Conservation (phyloP, 2,797 vertebrate species). For the Amblyraja radiata region DNA sequence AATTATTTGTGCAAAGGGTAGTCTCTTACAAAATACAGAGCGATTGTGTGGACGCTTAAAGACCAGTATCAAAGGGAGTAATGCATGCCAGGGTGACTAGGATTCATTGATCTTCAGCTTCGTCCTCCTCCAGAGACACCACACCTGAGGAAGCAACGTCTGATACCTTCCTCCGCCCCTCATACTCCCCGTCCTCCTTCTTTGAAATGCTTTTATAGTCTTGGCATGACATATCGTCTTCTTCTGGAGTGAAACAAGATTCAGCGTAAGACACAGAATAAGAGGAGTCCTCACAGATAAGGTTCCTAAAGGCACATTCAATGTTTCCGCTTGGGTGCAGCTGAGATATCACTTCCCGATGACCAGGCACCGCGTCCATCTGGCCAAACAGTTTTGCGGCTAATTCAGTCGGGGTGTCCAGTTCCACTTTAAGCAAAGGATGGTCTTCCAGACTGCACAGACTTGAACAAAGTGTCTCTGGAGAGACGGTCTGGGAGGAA, state of each 20-base stretch:
- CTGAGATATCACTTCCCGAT: slow-evolving; percentile 72
- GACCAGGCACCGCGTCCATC: slow-evolving; percentile 43
- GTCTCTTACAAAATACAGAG: slow-evolving; percentile 46
- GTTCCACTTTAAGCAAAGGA: slow-evolving; percentile 63
- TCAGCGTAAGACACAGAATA: slow-evolving; percentile 79
- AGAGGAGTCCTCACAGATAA: slow-evolving; percentile 78
- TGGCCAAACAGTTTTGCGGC: slow-evolving; percentile 78
- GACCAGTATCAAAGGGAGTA: slow-evolving; percentile 39
- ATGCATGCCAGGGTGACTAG: slow-evolving; percentile 41
- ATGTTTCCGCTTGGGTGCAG: slow-evolving; percentile 65
- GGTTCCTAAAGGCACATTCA: slow-evolving; percentile 75
- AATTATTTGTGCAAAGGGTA: slow-evolving; percentile 39
- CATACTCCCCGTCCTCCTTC: slow-evolving; percentile 52
- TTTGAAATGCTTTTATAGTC: slow-evolving; percentile 67
- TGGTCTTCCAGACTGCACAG: slow-evolving; percentile 89
- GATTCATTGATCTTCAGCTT: slow-evolving; percentile 54
- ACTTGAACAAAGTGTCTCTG: slow-evolving; percentile 89
- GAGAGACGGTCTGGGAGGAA: slow-evolving; percentile 77
- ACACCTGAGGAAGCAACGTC: slow-evolving; percentile 87
- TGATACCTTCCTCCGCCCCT: slow-evolving; percentile 69
- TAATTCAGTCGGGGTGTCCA: slow-evolving; percentile 74
- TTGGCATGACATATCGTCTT: slow-evolving; percentile 77
- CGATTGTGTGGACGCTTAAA: slow-evolving; percentile 65
- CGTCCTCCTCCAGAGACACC: slow-evolving; percentile 76
- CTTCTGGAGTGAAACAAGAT: slow-evolving; percentile 75